Evolutionary conservation across 2,113 vertebrate genomes (phyloP).

Genomic region (Chrysemys picta): DNA sequence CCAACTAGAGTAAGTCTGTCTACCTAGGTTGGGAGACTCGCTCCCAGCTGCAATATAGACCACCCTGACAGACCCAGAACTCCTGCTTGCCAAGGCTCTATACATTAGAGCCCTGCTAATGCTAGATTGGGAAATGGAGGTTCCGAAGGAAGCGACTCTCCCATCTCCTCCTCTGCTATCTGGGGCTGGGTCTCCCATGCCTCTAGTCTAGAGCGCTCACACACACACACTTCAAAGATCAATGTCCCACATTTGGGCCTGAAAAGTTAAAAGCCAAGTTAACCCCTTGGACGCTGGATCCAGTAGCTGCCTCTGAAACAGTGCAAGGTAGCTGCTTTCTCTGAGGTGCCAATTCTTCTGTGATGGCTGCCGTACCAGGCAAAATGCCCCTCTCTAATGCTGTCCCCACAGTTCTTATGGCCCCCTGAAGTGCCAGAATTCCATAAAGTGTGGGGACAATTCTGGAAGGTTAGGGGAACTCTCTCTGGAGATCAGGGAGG

Average conservation of each 20-base stretch:
- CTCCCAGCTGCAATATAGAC: background rate
- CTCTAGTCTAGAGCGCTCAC: background rate
- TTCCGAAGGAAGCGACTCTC: background rate
- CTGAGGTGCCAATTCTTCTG: background rate
- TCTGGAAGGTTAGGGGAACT: background rate
- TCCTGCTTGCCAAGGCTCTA: background rate
- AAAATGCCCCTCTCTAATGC: background rate
- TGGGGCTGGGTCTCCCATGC: background rate
- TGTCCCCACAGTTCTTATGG: background rate
- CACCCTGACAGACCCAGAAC: background rate
- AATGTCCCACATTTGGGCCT: background rate
- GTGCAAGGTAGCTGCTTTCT: background rate
- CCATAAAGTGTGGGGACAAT: background rate
- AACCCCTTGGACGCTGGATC: background rate
- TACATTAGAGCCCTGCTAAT: background rate
- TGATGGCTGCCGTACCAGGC: background rate
- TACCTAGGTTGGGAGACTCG: background rate
- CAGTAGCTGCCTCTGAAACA: too few species aligned
- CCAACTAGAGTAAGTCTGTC: background rate
- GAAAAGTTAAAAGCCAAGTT: background rate
- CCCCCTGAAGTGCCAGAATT: background rate
- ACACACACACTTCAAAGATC: background rate
- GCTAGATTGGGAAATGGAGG: background rate
- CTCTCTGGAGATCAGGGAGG: background rate
- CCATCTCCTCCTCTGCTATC: background rate